These are phyloP conservation scores for Aphyosemion australe DNA, from an alignment of 2,113 vertebrate genomes.

Conservation along the genomic window DNA sequence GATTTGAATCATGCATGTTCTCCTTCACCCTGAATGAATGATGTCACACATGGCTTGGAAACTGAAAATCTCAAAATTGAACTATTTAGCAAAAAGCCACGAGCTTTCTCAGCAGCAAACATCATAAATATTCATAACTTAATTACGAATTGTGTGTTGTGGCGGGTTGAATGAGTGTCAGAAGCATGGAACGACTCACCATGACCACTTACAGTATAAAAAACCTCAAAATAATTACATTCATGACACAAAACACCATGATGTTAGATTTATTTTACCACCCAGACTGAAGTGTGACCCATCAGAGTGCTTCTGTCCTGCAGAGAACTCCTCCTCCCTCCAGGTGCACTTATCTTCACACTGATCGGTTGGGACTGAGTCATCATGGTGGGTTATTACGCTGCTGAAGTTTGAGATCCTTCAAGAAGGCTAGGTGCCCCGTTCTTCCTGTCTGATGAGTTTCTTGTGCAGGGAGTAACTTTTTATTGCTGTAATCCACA, in stretches of 20 bases:
- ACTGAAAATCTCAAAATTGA: conserved; percentile 19
- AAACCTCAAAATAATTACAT: too few species aligned
- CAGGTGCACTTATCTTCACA: neutral
- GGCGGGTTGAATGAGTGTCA: too few species aligned
- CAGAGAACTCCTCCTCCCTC: neutral
- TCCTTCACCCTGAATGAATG: neutral
- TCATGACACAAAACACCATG: too few species aligned
- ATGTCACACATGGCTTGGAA: conserved; percentile 6
- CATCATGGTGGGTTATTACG: neutral
- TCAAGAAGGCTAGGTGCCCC: neutral
- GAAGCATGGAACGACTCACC: too few species aligned
- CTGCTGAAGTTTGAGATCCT: neutral
- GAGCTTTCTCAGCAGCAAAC: conserved; percentile 2
- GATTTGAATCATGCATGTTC: neutral
- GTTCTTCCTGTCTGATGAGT: conserved; percentile 8
- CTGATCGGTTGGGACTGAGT: conserved; percentile 1
- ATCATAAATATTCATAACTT: conserved; percentile 30
- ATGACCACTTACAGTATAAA: too few species aligned
- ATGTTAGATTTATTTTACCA: neutral
- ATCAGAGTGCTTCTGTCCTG: neutral
- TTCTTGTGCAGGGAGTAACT: neutral
- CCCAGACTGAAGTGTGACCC: neutral
- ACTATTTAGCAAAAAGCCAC: conserved; percentile 12
- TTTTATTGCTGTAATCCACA: conserved; percentile 4
- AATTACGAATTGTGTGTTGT: conserved; percentile 36